Evolutionary conservation across 2,797 vertebrate genomes (phyloP), one percentile per base, ranked within the genome.

Genomic region (Moxostoma hubbsi): DNA sequence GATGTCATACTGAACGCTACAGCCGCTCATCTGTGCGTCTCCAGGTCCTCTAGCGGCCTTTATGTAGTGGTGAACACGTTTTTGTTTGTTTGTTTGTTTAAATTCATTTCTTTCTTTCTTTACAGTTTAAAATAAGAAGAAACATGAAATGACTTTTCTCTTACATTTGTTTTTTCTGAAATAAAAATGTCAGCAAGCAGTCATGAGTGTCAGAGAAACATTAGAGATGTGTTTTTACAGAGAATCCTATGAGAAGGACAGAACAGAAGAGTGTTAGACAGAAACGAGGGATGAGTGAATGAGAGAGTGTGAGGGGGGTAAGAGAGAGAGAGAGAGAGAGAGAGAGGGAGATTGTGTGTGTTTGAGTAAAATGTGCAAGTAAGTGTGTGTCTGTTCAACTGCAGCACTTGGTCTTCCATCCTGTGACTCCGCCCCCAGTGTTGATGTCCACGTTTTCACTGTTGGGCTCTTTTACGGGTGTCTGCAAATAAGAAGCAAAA

Each of bases 401-500:
- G 92, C 94, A 98, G 85, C 97, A 98, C 92, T 98, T 98, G 96
- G 95, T 98, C 96, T 98, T 99, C 97, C 97, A 98, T 91, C 97
- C 96, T 12, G 96, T 96, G 92, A 97, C 97, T 88, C 97, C 97
- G 6, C 96, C 93, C 57, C 96, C 96, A 49, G 94, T 97, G 96
- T 93, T 97, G 96, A 99, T 98, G 93, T 98, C 97, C 85, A 98
- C 96, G 77, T 99, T 98, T 95, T 98, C 97, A 95, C 96, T 98
- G 97, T 98, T 98, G 93, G 97, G 96, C 93, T 99, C 97, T 96
- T 98, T 99, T 94, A 98, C 96, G 61, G 97, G 97, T 85, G 97
- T 98, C 97, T 99, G 94, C 1, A 90, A 36, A 36, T 36, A 36
- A 36, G 36, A 89, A 1, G 88, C 81, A 89, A 77, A 43, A 86